These are phyloP conservation scores for Athetis lepigone DNA, from an alignment of 2,888 invertebrate genomes.

Conservation along the genomic window DNA sequence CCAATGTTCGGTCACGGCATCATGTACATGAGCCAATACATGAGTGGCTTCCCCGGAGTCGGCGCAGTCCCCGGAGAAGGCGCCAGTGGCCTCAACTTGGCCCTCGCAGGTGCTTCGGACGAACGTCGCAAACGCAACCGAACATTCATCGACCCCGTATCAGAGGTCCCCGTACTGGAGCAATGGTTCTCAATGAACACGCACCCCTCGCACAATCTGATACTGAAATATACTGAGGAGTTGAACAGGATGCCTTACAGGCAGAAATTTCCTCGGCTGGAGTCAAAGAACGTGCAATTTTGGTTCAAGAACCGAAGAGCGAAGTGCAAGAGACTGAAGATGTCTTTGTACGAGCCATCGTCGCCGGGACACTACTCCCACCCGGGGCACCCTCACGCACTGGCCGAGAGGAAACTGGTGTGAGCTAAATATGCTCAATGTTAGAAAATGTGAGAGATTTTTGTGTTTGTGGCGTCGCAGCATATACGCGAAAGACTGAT, in stretches of 20 bases:
- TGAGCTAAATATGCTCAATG: constrained; percentile 66
- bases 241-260: constrained; percentile 99
- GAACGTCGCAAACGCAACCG: constrained; percentile 98
- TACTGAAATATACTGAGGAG: constrained; percentile 99
- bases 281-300: constrained; percentile 99
- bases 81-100: constrained; percentile 91
- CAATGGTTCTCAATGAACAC: constrained; percentile 99
- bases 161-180: constrained; percentile 98
- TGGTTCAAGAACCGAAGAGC: constrained; percentile 99
- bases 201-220: constrained; percentile 99
- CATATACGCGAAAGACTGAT: constrained; percentile 86
- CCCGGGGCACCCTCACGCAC: constrained; percentile 88
- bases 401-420: constrained; percentile 88
- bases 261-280: constrained; percentile 99
- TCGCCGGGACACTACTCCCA: constrained; percentile 92
- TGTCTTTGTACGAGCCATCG: constrained; percentile 95
- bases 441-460: constrained; percentile 53
- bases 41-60: constrained; percentile 91
- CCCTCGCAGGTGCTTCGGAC: constrained; percentile 93
- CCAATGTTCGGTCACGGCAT: constrained; percentile 97
- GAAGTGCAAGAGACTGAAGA: constrained; percentile 98
- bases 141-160: constrained; percentile 99
- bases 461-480: constrained; percentile 68
- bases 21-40: constrained; percentile 98
- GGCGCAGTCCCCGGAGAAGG: constrained; percentile 90